Conservation (phyloP, 2,888 invertebrate genomes). For the Tipula unca region DNA sequence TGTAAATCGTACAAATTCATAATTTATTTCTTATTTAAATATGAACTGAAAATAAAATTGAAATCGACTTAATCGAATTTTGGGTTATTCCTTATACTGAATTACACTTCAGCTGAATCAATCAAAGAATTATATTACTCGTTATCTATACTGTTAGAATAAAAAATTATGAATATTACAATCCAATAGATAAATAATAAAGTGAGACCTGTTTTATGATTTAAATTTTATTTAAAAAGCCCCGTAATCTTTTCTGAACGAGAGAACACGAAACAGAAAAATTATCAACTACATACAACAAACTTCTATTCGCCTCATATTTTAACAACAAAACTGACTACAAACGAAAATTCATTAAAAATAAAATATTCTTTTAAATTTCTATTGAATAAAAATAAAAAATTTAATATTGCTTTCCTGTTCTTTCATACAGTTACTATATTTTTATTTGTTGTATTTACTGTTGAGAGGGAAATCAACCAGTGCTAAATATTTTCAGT, state of each 20-base stretch:
- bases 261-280: no score
- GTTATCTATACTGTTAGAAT: background rate
- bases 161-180: conserved; percentile 14
- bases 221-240: background rate
- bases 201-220: background rate
- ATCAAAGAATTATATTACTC: background rate
- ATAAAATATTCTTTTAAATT: no score
- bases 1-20: conserved; percentile 38
- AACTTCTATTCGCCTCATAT: no score
- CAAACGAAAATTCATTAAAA: no score
- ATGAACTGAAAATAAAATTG: background rate
- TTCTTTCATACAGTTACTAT: no score
- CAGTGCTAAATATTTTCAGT: no score
- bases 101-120: background rate
- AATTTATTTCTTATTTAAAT: background rate
- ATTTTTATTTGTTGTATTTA: no score
- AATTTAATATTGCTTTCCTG: no score
- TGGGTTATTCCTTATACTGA: background rate
- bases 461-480: no score
- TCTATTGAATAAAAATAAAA: no score
- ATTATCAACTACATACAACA: no score
- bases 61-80: background rate
- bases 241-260: background rate
- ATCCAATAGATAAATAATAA: background rate
- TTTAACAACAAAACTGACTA: no score